These are phyloP conservation scores for Tarsius wallacei DNA, from an alignment of 2,797 vertebrate genomes.

Conservation along the genomic window DNA sequence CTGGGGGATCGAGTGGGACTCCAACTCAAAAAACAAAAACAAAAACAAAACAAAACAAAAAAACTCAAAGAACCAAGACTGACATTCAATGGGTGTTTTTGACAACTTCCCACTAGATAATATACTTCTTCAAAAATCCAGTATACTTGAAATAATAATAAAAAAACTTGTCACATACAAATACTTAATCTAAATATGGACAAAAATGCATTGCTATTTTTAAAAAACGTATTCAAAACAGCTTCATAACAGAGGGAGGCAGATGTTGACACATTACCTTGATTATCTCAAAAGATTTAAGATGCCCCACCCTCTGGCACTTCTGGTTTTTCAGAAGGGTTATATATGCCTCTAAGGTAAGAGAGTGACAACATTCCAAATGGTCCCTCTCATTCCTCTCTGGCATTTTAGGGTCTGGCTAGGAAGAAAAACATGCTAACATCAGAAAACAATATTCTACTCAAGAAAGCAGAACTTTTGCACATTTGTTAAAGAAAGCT, in stretches of 20 bases:
- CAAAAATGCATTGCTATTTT: slow-evolving; percentile 47
- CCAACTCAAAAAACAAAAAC: too few species aligned
- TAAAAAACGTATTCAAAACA: slow-evolving; percentile 43
- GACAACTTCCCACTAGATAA: slow-evolving; percentile 8
- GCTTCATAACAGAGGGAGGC: neutral
- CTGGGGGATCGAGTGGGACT: too few species aligned
- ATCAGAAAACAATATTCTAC: slow-evolving; percentile 50
- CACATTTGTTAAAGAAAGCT: neutral
- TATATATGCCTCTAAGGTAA: neutral
- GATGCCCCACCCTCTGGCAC: neutral
- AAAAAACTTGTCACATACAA: slow-evolving; percentile 49
- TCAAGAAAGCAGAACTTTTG: slow-evolving; percentile 2
- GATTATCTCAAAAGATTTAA: slow-evolving; percentile 25
- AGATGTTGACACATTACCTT: slow-evolving; percentile 12
- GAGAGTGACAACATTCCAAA: slow-evolving; percentile 7
- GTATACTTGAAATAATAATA: slow-evolving; percentile 19
- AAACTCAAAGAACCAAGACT: too few species aligned
- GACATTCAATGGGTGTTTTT: slow-evolving; percentile 25
- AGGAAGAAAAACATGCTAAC: slow-evolving; percentile 40
- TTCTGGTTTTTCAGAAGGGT: neutral
- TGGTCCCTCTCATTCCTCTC: neutral
- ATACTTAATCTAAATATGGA: slow-evolving; percentile 57
- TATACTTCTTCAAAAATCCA: slow-evolving; percentile 45
- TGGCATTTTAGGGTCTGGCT: slow-evolving; percentile 13
- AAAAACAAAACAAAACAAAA: too few species aligned